Conservation (phyloP, 2,888 invertebrate species). For the Desoria tigrina region DNA sequence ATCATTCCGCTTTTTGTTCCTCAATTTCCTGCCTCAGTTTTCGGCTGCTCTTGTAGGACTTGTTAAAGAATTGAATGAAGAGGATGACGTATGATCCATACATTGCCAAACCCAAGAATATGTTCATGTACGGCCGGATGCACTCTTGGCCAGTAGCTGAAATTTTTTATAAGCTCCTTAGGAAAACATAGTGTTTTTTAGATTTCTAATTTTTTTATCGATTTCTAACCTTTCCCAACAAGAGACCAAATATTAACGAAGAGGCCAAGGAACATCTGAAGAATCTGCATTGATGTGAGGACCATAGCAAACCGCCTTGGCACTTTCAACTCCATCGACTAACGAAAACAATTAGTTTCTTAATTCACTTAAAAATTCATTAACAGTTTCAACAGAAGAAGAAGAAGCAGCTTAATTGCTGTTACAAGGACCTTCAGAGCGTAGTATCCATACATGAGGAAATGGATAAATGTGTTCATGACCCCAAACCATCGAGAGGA, state of each 20-base stretch:
- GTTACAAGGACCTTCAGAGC: background rate
- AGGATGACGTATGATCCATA: conserved; percentile 17
- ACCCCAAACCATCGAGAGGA: conserved; percentile 13
- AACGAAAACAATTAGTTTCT: no score
- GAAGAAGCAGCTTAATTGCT: no score
- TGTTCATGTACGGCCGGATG: background rate
- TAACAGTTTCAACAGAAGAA: background rate
- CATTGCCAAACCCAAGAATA: background rate
- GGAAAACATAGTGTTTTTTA: no score
- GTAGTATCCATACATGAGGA: conserved; percentile 20
- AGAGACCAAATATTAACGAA: background rate
- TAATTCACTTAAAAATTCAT: background rate
- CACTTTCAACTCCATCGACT: conserved; percentile 10
- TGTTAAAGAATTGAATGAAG: conserved; percentile 17
- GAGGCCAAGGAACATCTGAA: conserved; percentile 17
- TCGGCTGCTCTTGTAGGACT: no score
- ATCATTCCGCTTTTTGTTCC: no score
- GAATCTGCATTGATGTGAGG: conserved; percentile 14
- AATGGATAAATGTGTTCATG: conserved; percentile 15
- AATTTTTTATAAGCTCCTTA: no score
- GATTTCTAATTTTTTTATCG: no score
- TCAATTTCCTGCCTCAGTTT: no score
- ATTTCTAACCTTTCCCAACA: no score
- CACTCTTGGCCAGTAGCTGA: conserved; percentile 6
- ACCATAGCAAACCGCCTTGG: conserved; percentile 1